Evolutionary conservation across 2,797 vertebrate genomes (phyloP).

Genomic region (Pogoniulus pusillus): DNA sequence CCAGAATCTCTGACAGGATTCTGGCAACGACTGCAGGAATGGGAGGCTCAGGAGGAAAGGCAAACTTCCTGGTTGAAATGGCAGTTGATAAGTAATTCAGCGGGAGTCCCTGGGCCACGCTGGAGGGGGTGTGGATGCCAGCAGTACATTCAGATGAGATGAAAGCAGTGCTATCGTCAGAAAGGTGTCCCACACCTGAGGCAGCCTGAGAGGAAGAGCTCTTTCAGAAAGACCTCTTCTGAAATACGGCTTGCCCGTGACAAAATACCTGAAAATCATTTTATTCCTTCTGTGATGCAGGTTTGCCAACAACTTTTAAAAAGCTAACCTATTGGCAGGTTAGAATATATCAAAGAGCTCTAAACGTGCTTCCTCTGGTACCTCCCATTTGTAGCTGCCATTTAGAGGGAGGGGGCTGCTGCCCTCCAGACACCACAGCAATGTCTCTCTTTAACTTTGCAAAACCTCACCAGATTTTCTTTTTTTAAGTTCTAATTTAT

Average conservation of each 20-base stretch:
- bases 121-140: not conserved
- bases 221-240: not conserved
- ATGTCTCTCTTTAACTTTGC: not conserved
- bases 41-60: not conserved
- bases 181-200: not conserved
- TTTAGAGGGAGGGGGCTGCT: not conserved
- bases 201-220: not conserved
- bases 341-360: not conserved
- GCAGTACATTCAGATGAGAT: slow-evolving; percentile 45
- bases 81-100: slow-evolving; percentile 46
- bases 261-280: not conserved
- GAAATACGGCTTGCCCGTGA: not conserved
- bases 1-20: slow-evolving; percentile 61
- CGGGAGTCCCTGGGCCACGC: not conserved
- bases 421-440: not conserved
- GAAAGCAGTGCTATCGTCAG: not conserved
- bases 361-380: not conserved
- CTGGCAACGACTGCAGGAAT: slow-evolving; percentile 58
- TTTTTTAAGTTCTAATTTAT: not conserved
- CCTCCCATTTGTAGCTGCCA: not conserved
- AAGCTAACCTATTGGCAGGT: slow-evolving; percentile 9
- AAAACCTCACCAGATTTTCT: not conserved
- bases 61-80: slow-evolving; percentile 33
- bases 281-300: not conserved
- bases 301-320: not conserved